Evolutionary conservation across 2,888 invertebrate genomes (phyloP), one percentile per base, ranked within the genome.

Genomic region (Teleogryllus oceanicus): DNA sequence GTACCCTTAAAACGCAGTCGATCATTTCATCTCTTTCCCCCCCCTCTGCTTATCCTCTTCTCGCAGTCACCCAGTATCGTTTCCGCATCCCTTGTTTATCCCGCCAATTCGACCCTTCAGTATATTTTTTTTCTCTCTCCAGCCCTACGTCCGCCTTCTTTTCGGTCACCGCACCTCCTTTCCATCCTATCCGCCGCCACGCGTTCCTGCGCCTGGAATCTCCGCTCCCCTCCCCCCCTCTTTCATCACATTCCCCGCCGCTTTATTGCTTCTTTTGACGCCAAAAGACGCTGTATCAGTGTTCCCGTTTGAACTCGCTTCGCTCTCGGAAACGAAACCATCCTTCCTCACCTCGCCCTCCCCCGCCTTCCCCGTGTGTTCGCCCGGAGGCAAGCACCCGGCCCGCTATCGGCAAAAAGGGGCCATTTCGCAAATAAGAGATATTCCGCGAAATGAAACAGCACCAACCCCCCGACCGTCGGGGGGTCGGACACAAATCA

Each of bases 281-380:
- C 62, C 13, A n/a, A 62, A 62, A 62, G 62, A 62, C 62, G 62
- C 62, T 62, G 62, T 62, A 62, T 62, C 62, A 62, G n/a, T 62
- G 62, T 62, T 62, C 8, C 11, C 62, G 62, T 62, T 62, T 62
- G 62, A 62, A 62, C 13, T 62, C n/a, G 16, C 62, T 62, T 62
- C 62, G 13, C 62, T 62, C 62, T 37, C 37, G 37, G 37, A 37
- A 37, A 37, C 37, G 37, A 37, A 37, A 37, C 37, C 37, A 8
- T 37, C 37, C 37, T 37, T 37, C 37, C 37, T 37, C 37, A 37
- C 37, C 37, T 8, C 37, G 37, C 37, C 8, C 8, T 37, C 37
- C 37, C 37, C 37, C 8, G 37, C 37, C 1, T 0, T 0, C 37
- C 37, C 37, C 24, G 24, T 24, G 24, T 3, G 24, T 24, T 24